A percentile compares a stretch with the other conserved stretches of the same genome.
These are phyloP conservation scores for Ruditapes philippinarum DNA, from an alignment of 1,140 invertebrate species.

Conservation along the genomic window DNA sequence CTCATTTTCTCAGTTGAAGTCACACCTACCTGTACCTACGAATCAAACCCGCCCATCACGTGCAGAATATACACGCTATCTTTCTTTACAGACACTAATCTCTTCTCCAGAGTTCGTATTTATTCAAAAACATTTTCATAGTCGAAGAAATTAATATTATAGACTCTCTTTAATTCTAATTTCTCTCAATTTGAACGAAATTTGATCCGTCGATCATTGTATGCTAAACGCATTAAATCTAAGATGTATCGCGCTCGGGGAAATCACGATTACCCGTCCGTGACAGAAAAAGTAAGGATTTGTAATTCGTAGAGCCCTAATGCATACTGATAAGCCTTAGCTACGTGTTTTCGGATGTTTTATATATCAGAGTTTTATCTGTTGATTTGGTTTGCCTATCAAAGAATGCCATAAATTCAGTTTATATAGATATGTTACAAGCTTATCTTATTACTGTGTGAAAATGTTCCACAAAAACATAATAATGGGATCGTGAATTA, in stretches of 20 bases:
- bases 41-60: not conserved
- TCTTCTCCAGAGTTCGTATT: not conserved
- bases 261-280: conserved; percentile 53
- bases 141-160: conserved; percentile 61
- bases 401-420: conserved; percentile 55
- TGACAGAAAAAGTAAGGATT: conserved; percentile 61
- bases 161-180: conserved; percentile 54
- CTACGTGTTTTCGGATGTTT: conserved; percentile 59
- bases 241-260: conserved; percentile 30
- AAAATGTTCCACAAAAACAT: conserved; percentile 34
- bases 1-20: too few relatives aligned
- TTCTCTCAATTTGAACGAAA: conserved; percentile 62
- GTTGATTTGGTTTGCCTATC: conserved; percentile 57
- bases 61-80: not conserved
- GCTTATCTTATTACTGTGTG: conserved; percentile 29
- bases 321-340: conserved; percentile 43
- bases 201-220: conserved; percentile 20
- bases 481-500: not conserved
- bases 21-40: not conserved
- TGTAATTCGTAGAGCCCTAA: conserved; percentile 52
- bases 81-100: not conserved
- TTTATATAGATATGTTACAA: not conserved
- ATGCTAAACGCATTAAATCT: conserved; percentile 52
- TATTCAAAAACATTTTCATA: conserved; percentile 57
- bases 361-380: conserved; percentile 63